Conservation (phyloP, 2,888 invertebrate genomes). For the Lysandra coridon region DNA sequence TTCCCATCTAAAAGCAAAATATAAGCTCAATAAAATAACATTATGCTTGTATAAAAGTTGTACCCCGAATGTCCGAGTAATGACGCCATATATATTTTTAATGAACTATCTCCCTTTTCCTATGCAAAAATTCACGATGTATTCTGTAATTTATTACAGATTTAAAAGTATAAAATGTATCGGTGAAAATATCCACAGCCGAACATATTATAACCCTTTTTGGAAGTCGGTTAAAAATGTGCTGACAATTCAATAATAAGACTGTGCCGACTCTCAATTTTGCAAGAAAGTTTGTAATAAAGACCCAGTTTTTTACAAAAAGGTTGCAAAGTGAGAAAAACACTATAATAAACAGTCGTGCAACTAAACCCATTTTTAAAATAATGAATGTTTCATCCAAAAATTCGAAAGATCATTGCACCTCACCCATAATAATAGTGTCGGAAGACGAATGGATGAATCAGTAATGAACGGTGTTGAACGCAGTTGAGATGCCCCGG, state of each 20-base stretch:
- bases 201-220: too few species aligned
- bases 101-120: conserved; percentile 67
- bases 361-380: conserved; percentile 3
- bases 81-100: conserved; percentile 75
- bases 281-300: not conserved
- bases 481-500: conserved; percentile 66
- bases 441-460: conserved; percentile 64
- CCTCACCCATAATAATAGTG: conserved; percentile 75
- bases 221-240: too few species aligned
- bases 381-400: conserved; percentile 20
- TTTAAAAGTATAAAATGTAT: not conserved
- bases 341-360: conserved; percentile 11
- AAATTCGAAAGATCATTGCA: conserved; percentile 59
- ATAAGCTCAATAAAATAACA: conserved; percentile 48
- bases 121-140: conserved; percentile 63
- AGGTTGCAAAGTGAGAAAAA: not conserved
- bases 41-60: conserved; percentile 56
- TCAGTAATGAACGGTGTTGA: conserved; percentile 67
- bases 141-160: conserved; percentile 54
- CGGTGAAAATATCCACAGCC: not conserved
- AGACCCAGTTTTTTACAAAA: not conserved
- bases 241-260: not conserved
- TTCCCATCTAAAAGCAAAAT: conserved; percentile 43
- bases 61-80: conserved; percentile 63
- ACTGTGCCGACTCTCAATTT: not conserved